These are phyloP conservation scores for Zaprionus kolodkinae DNA, from an alignment of 1,140 invertebrate genomes.

Conservation along the genomic window DNA sequence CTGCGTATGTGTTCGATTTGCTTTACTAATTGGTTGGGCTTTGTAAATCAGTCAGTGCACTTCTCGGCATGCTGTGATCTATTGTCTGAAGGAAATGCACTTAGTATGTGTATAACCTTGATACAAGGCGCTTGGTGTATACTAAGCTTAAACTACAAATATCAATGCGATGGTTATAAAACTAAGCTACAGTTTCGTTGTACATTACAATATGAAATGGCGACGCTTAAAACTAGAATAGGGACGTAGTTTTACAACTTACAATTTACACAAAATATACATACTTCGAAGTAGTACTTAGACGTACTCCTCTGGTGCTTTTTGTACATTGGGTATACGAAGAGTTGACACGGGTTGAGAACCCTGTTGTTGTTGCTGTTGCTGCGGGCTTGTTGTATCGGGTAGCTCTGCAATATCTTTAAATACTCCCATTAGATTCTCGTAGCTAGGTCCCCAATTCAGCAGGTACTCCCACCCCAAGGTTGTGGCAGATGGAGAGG, in stretches of 20 bases:
- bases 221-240: conserved; percentile 53
- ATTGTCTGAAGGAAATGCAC: conserved; percentile 38
- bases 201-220: conserved; percentile 75
- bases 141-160: conserved; percentile 22
- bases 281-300: conserved; percentile 67
- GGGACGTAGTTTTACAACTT: conserved; percentile 15
- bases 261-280: conserved; percentile 54
- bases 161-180: conserved; percentile 27
- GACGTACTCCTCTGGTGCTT: conserved; percentile 93
- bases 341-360: conserved; percentile 85
- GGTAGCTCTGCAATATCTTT: conserved; percentile 98
- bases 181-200: conserved; percentile 57
- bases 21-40: conserved; percentile 28
- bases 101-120: conserved; percentile 77
- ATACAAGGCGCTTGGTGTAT: conserved; percentile 77
- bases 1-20: background rate
- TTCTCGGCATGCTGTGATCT: conserved; percentile 23
- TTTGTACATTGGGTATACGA: conserved; percentile 88
- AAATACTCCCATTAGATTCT: conserved; percentile 97
- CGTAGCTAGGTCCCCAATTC: conserved; percentile 98
- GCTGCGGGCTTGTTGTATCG: conserved; percentile 87
- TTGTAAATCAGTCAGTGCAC: conserved; percentile 56
- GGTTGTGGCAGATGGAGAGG: conserved; percentile 88
- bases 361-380: conserved; percentile 45
- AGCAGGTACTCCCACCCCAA: conserved; percentile 96